A percentile compares a stretch with the other conserved stretches of the same genome.
Evolutionary conservation across 2,888 invertebrate genomes (phyloP).

Genomic region (Leptopterna dolabrata): DNA sequence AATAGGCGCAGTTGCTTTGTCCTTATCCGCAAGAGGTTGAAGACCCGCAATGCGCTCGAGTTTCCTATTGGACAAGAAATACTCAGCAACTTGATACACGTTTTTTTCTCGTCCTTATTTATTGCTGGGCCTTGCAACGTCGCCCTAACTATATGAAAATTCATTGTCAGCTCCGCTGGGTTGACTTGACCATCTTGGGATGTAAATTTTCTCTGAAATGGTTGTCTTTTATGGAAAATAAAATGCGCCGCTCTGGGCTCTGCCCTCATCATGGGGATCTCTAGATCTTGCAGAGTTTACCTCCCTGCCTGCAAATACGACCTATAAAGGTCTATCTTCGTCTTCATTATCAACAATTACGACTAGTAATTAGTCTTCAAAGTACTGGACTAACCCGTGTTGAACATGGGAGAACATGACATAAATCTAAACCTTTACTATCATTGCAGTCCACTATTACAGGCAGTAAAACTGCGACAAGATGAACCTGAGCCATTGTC

Average conservation of each 20-base stretch:
- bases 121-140: not conserved
- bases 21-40: conserved; percentile 1
- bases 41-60: not conserved
- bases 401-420: not conserved
- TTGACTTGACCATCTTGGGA: not conserved
- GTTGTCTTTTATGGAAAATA: conserved; percentile 11
- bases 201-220: not conserved
- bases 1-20: not conserved
- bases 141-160: conserved; percentile 7
- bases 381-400: not conserved
- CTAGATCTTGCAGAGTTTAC: not conserved
- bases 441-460: not conserved
- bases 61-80: not conserved
- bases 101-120: not conserved
- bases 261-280: not conserved
- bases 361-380: not conserved
- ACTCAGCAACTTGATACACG: not conserved
- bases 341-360: not conserved
- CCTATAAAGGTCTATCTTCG: not conserved
- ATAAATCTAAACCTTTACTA: not conserved
- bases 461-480: not conserved
- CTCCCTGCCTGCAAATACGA: not conserved
- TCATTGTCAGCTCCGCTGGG: not conserved
- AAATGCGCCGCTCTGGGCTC: not conserved
- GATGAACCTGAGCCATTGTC: not conserved